A percentile compares a stretch with the other conserved stretches of the same genome.
Conservation (phyloP, 2,113 vertebrate species). For the Cynocephalus volans region DNA sequence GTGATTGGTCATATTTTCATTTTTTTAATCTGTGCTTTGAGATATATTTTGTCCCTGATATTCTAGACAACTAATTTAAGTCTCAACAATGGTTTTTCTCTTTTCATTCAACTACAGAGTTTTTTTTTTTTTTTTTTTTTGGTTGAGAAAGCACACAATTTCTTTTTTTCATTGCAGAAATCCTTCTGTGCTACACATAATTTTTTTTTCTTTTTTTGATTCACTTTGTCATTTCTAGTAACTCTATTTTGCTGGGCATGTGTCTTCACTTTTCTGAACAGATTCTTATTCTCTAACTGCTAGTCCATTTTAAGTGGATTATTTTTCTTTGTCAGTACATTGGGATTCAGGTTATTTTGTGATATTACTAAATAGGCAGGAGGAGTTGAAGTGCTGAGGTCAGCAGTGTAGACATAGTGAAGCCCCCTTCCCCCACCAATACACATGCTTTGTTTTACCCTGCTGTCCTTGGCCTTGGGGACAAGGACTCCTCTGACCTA, state of each 20-base stretch:
- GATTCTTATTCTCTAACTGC: background rate
- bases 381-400: background rate
- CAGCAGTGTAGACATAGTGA: background rate
- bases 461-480: background rate
- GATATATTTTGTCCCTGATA: background rate
- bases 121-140: background rate
- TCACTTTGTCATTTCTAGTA: background rate
- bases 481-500: background rate
- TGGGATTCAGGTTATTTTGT: background rate
- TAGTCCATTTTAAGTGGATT: background rate
- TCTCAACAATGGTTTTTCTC: background rate
- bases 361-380: background rate
- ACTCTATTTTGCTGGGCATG: background rate
- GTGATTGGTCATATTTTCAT: background rate
- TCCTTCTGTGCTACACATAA: background rate
- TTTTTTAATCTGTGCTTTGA: background rate
- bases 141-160: background rate
- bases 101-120: conserved; percentile 2
- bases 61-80: background rate
- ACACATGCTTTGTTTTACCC: background rate
- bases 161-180: background rate
- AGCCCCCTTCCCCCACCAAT: fast-evolving
- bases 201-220: background rate
- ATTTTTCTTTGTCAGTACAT: conserved; percentile 2
- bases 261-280: conserved; percentile 11